Base-by-base conservation (phyloP, 2,888 invertebrate genomes). In the Patella caerulea region DNA sequence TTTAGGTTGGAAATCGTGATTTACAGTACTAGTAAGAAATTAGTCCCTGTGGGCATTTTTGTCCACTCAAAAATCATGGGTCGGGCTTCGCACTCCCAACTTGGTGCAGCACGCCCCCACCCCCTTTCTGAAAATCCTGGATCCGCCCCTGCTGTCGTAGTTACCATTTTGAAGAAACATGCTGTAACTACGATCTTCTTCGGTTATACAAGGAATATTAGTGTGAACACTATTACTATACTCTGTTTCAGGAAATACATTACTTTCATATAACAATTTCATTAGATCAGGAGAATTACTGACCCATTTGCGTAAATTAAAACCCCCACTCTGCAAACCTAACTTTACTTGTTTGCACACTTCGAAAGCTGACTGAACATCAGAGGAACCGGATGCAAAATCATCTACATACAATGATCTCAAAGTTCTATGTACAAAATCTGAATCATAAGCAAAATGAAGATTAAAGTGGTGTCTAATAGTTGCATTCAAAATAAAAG, bases 351-450 rank as follows among this genome's bases (percentile, higher is more conserved):
- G 17, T 59, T 19, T 59, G 19, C 59, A 59, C 15, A 59, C 4
- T n/a, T 59, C 59, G 15, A 59, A 59, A 11, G 59, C 19, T n/a
- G 59, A 59, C 59, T 59, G 59, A 59, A 59, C 59, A 59, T 59
- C 15, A 59, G 17, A 5, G 17, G 17, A 59, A 7, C 59, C 59
- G 17, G 59, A 59, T 59, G 59, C 59, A 19, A 59, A 59, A 56
- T 17, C 59, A 59, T 15, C 59, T n/a, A 59, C 59, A 59, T 15
- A 59, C 59, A 59, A 59, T n/a, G 59, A 59, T 19, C 24, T 24
- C 24, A 24, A 24, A 24, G 24, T 24, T 24, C 24, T 24, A 24
- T 24, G 24, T 24, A 24, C 59, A 14, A 59, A 59, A 14, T 59
- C 7, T 11, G 7, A 59, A 59, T 59, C 12, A n/a, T 59, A 5